Conservation (phyloP, 2,888 invertebrate species). For the Polydrusus pterygomalis region DNA sequence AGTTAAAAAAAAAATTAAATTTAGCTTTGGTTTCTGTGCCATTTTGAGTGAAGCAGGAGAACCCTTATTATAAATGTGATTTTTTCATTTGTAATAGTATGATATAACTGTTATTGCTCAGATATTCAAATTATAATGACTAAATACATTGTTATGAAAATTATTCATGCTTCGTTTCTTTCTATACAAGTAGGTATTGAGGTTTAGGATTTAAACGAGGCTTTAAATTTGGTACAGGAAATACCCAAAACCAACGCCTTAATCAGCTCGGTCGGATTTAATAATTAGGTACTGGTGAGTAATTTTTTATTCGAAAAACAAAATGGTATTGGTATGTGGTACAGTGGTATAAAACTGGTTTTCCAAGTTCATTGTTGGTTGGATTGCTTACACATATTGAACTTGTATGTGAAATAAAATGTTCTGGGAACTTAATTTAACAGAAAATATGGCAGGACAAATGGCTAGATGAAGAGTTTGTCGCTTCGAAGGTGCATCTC, state of each 20-base stretch:
- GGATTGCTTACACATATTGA: background rate
- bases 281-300: background rate
- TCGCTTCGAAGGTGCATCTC: too few species aligned
- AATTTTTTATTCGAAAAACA: background rate
- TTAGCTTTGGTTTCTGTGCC: too few species aligned
- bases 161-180: background rate
- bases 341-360: slow-evolving; percentile 7
- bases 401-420: too few species aligned
- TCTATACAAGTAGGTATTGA: background rate
- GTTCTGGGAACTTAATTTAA: too few species aligned
- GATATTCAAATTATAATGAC: background rate
- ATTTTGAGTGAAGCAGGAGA: too few species aligned
- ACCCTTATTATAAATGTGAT: too few species aligned
- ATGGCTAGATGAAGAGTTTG: too few species aligned
- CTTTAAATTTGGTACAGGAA: too few species aligned
- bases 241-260: background rate
- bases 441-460: too few species aligned
- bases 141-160: background rate
- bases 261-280: background rate
- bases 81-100: too few species aligned
- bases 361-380: background rate
- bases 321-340: slow-evolving; percentile 2
- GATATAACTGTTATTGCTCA: too few species aligned
- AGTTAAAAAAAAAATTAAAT: too few species aligned
- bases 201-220: background rate